phyloP scores from a whole-genome alignment of 2,888 invertebrate genomes.

The Caenorhabditis sp. region DNA sequence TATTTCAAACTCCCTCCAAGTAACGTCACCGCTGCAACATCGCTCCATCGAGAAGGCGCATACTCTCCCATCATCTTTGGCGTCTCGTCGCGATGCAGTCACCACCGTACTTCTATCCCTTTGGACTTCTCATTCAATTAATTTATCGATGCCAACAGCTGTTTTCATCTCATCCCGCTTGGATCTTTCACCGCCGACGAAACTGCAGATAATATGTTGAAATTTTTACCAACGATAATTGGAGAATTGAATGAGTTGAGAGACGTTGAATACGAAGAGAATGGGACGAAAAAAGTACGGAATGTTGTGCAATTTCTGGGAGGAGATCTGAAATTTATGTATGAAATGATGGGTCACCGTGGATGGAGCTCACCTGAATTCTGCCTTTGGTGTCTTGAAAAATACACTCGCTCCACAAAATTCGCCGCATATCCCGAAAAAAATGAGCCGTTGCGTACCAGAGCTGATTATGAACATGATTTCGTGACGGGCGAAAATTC shows the following conservation, averaged over 20 bases:
- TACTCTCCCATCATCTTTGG: too few species aligned
- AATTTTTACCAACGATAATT: not conserved
- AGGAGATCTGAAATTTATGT: constrained; percentile 11
- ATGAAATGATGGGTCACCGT: constrained; percentile 6
- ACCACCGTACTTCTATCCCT: too few species aligned
- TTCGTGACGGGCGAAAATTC: not conserved
- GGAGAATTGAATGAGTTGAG: not conserved
- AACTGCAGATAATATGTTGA: not conserved
- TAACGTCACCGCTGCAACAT: too few species aligned
- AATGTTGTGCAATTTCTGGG: constrained; percentile 1
- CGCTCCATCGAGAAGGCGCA: too few species aligned
- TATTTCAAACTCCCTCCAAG: too few species aligned
- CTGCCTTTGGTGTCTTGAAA: constrained; percentile 3
- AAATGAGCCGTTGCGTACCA: not conserved
- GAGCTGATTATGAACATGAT: not conserved
- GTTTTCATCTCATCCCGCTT: not conserved
- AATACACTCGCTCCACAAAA: not conserved
- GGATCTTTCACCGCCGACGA: not conserved
- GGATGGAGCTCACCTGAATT: not conserved
- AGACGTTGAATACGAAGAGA: not conserved
- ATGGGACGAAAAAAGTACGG: not conserved
- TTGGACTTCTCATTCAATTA: too few species aligned
- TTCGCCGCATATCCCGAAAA: not conserved
- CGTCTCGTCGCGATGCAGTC: too few species aligned
- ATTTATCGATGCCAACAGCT: not conserved